Base-by-base conservation (phyloP, 2,113 vertebrate species). In the Salminus brasiliensis region DNA sequence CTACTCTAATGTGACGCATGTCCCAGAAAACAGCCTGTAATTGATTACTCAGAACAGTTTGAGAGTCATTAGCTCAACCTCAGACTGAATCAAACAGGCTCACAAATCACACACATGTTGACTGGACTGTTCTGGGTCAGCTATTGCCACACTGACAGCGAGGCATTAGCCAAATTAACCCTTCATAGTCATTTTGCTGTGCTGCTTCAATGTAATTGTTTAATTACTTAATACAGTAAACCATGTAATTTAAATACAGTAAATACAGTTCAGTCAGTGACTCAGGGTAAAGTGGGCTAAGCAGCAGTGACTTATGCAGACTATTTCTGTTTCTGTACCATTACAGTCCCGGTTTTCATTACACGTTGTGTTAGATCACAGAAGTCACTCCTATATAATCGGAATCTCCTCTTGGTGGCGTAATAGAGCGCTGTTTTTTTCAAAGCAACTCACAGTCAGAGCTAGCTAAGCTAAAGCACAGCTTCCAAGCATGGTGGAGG, bases 21-120 rank as follows among this genome's bases (percentile, higher is more conserved):
- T 13, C 41, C 78, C 74, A 81, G 74, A 73, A 2, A 2, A 73
- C 74, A 70, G 73, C 41, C 74, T 57, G 55, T 74, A 76, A 84
- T 74, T 74, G 79, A 81, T 81, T 80, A 80, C 39, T 68, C 67
- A 72, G 27, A 52, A 71, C 52, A 21, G 39, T 71, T 45, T 65
- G 65, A 81, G 69, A 71, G n/a, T 32, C 11, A n/a, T 79, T 75
- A 62, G 41, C 9, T 13, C 41, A 41, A 62, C 68, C 29, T 67
- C n/a, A 25, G 53, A 67, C 49, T 30, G 67, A 69, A 55, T 43
- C 30, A 83, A 69, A 53, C 27, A 29, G 53, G 27, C 65, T 32
- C 69, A 79, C 63, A 41, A 63, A 72, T 79, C 69, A 63, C 41
- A 65, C 55, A 53, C 34, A 52, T 69, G 30, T 15, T 59, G 11